Conservation (phyloP, 2,113 vertebrate species). For the Himantopus leucocephalus region DNA sequence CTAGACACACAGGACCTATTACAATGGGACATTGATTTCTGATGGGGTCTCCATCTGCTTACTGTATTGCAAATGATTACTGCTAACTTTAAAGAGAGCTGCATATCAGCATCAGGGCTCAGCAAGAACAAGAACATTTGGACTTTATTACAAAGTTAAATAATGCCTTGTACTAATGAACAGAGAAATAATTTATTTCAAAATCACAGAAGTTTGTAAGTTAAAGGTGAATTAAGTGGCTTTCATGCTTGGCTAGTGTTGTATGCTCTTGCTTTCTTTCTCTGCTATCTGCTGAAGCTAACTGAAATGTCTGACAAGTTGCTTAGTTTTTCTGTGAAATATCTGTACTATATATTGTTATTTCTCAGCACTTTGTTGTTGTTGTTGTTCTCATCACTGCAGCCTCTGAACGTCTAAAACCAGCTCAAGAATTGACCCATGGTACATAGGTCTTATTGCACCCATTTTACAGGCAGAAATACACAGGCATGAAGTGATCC, state of each 20-base stretch:
- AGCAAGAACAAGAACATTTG: slow-evolving; percentile 39
- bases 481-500: not conserved
- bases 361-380: not conserved
- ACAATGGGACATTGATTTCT: slow-evolving; percentile 62
- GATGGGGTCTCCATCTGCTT: slow-evolving; percentile 53
- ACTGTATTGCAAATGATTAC: slow-evolving; percentile 12
- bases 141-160: slow-evolving; percentile 30
- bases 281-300: not conserved
- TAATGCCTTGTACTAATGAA: not conserved
- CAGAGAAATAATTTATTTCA: slow-evolving; percentile 52
- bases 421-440: not conserved
- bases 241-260: slow-evolving; percentile 11
- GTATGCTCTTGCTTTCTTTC: not conserved
- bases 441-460: not conserved
- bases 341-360: not conserved
- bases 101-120: slow-evolving; percentile 49
- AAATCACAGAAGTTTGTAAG: not conserved
- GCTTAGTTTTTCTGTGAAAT: not conserved
- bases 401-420: not conserved
- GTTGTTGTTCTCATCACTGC: not conserved
- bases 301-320: not conserved
- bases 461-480: not conserved
- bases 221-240: not conserved
- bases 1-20: slow-evolving; percentile 52
- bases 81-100: slow-evolving; percentile 57